phyloP scores from a whole-genome alignment of 37 sponge, comb jelly and placozoan species.

The Diacarnus erythraeanus region DNA sequence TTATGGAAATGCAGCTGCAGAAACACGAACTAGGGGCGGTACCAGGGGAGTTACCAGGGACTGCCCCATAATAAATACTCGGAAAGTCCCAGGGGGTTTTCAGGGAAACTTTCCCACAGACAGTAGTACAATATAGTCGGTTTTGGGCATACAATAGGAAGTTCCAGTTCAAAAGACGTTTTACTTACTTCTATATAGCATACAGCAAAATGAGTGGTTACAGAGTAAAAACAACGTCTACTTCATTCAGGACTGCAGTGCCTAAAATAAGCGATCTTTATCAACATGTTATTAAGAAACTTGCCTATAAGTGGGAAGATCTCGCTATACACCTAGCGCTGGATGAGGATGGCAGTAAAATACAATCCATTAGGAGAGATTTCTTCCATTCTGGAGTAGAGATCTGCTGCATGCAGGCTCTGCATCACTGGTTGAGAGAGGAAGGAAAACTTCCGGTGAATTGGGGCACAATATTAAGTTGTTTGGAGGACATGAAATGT shows the following conservation, averaged over 20 bases:
- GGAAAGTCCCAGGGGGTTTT: no score
- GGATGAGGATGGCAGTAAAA: not conserved
- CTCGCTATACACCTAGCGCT: constrained; percentile 12
- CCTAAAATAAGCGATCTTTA: constrained; percentile 2
- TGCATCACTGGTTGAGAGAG: constrained; percentile 5
- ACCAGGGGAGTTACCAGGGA: no score
- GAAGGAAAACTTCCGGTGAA: constrained; percentile 11
- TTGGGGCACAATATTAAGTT: constrained; percentile 1
- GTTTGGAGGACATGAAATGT: constrained; percentile 7
- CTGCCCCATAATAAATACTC: no score
- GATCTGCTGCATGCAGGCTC: constrained; percentile 18
- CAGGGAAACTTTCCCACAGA: no score
- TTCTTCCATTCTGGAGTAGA: not conserved
- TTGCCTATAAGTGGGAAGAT: constrained; percentile 17
- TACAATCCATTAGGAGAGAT: constrained; percentile 1
- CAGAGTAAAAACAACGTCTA: no score
- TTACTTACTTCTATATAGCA: no score
- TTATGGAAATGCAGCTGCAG: no score
- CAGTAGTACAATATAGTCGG: no score
- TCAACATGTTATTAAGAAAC: not conserved
- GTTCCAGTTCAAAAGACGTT: no score
- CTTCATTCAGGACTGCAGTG: not conserved
- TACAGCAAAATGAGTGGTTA: no score
- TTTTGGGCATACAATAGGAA: no score
- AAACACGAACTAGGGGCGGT: no score